Base-by-base conservation (phyloP, 2,888 invertebrate genomes). In the Mamestra brassicae region DNA sequence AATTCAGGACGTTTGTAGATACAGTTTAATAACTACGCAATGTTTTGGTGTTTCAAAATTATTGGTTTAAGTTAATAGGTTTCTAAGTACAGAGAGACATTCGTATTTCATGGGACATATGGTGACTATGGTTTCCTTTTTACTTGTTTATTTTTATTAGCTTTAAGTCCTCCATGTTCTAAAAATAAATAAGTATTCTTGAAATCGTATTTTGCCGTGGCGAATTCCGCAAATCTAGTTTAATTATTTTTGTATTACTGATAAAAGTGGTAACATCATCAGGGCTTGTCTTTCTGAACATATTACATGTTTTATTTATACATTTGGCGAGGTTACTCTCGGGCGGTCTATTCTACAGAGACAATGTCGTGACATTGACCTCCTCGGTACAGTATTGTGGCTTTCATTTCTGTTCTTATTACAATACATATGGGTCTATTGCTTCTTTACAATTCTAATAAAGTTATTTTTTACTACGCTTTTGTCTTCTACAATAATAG, bases 251-350 rank as follows among this genome's bases (percentile, higher is more conserved):
- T 47, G 13, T n/a, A 5, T 38, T 74, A 34, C 4, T 36, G 11
- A 50, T 36, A 17, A 4, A 38, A 38, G 38, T 38, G 4, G 38
- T 38, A 47, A n/a, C 6, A 6, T 62, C 50, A 47, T n/a, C 13
- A 45, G 15, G 11, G 38, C 0, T 57, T 3, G 13, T 38, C 57
- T 72, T 61, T 42, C 45, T 36, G 47, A 11, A 64, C 38, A 50
- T 55, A 50, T 60, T 61, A 11, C 62, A 63, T 74, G 57, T 80
- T 75, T 58, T 67, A 64, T 81, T 42, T 63, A 63, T 80, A 42
- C 26, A 61, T 58, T 62, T 62, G 17, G 50, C 7, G 45, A 58
- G n/a, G 57, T 36, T 45, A 50, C 64, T 57, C 17, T 38, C 15
- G 13, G 38, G 47, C 7, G 3, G 3, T 55, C 54, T 50, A 5